phyloP scores from a whole-genome alignment of 1,140 invertebrate genomes.

The Anoplophora glabripennis region DNA sequence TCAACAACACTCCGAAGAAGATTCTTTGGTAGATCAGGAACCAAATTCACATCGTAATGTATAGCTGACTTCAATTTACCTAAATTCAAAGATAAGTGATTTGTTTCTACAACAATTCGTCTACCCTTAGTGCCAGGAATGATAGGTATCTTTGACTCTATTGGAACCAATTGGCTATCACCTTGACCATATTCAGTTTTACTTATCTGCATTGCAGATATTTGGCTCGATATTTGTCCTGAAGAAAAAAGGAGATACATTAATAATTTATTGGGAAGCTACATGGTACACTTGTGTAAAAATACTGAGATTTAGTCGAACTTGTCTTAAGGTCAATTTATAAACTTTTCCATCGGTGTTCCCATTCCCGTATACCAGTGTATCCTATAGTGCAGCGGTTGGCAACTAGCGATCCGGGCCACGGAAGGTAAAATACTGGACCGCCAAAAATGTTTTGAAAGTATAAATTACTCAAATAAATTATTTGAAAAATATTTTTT shows the following conservation, averaged over 20 bases:
- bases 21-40: conserved; percentile 50
- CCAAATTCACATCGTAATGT: conserved; percentile 53
- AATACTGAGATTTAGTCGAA: too few species aligned
- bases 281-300: too few species aligned
- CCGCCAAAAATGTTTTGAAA: too few species aligned
- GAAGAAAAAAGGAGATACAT: neutral
- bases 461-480: too few species aligned
- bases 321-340: neutral
- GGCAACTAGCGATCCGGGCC: too few species aligned
- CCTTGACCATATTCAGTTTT: conserved; percentile 7
- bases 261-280: too few species aligned
- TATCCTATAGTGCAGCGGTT: too few species aligned
- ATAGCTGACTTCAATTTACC: conserved; percentile 48
- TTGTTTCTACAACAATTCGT: conserved; percentile 53
- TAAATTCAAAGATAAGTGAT: conserved; percentile 57
- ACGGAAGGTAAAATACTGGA: too few species aligned
- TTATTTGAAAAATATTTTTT: too few species aligned
- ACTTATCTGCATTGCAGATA: neutral
- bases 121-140: conserved; percentile 50
- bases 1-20: conserved; percentile 44
- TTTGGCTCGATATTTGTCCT: neutral
- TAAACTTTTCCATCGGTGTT: neutral
- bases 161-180: neutral
- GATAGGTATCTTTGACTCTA: conserved; percentile 5
- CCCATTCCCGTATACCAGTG: neutral